A percentile compares a stretch with the other conserved stretches of the same genome.
Evolutionary conservation across 2,113 vertebrate species (phyloP).

Genomic region (Suncus etruscus): DNA sequence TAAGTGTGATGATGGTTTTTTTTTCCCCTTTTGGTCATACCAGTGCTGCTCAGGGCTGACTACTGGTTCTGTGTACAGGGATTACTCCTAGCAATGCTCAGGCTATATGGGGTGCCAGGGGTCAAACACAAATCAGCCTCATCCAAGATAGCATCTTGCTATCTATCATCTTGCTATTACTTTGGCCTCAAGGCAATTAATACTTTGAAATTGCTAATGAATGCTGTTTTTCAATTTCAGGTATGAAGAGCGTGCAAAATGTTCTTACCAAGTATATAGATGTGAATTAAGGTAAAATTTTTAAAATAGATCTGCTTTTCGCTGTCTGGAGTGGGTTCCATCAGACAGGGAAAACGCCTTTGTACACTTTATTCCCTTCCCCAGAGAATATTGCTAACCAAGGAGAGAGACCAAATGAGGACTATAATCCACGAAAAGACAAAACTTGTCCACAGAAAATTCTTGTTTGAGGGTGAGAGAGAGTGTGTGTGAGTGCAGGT

Average conservation of each 20-base stretch:
- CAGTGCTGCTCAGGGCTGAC: too few species aligned
- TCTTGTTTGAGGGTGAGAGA: neutral
- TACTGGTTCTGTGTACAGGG: too few species aligned
- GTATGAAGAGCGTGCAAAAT: neutral
- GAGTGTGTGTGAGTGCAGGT: too few species aligned
- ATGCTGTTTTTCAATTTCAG: neutral
- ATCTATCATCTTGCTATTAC: too few species aligned
- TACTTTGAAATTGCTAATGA: neutral
- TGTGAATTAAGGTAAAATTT: neutral
- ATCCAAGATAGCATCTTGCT: too few species aligned
- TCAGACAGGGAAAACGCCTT: neutral
- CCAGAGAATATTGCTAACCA: neutral
- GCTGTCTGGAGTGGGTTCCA: too few species aligned
- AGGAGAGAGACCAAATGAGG: neutral
- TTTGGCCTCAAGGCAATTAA: too few species aligned
- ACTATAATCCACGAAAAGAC: neutral
- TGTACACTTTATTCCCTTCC: rapidly evolving
- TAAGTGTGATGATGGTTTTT: neutral
- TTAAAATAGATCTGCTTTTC: neutral
- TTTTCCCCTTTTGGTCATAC: too few species aligned
- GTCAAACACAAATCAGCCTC: too few species aligned
- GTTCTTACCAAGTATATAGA: neutral
- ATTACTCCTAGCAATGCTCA: too few species aligned
- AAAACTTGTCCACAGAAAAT: neutral
- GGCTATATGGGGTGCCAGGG: too few species aligned